These are phyloP conservation scores for Halyomorpha halys DNA, from an alignment of 1,140 invertebrate species.

Conservation along the genomic window DNA sequence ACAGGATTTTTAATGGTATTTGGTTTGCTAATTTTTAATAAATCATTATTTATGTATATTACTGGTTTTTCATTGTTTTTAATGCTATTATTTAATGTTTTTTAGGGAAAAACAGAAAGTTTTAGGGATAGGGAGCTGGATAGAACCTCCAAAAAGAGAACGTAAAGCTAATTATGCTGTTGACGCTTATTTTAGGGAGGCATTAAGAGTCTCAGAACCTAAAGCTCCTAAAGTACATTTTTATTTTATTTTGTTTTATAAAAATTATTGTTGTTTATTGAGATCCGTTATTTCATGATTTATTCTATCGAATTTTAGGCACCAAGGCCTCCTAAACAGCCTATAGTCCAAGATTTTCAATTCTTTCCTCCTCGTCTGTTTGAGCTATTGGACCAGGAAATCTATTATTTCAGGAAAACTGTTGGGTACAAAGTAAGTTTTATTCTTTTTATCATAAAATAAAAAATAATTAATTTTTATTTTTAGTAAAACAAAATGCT, in stretches of 20 bases:
- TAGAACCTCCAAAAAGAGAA: constrained; percentile 97
- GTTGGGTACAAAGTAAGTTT: constrained; percentile 77
- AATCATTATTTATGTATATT: too few species aligned
- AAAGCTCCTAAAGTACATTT: constrained; percentile 84
- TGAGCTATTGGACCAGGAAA: constrained; percentile 96
- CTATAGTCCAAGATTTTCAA: constrained; percentile 98
- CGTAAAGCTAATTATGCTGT: constrained; percentile 98
- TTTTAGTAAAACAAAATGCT: background rate
- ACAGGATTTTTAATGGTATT: too few species aligned
- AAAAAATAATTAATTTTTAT: background rate
- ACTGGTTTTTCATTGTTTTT: too few species aligned
- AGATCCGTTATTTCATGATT: background rate
- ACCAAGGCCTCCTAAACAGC: constrained; percentile 94
- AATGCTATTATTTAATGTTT: constrained; percentile 13
- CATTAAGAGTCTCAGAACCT: constrained; percentile 86
- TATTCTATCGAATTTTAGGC: constrained; percentile 43
- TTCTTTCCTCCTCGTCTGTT: constrained; percentile 97
- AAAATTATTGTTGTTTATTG: background rate
- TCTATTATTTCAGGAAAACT: constrained; percentile 92
- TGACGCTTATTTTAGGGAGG: constrained; percentile 95
- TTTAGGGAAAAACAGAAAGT: constrained; percentile 75
- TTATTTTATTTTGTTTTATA: constrained; percentile 1
- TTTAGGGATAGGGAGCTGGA: constrained; percentile 82
- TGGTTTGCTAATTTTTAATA: too few species aligned
- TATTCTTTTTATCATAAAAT: background rate